A percentile compares a stretch with the other conserved stretches of the same genome.
These are phyloP conservation scores for Brachionus angularis DNA, from an alignment of 1,140 invertebrate genomes.

Conservation along the genomic window DNA sequence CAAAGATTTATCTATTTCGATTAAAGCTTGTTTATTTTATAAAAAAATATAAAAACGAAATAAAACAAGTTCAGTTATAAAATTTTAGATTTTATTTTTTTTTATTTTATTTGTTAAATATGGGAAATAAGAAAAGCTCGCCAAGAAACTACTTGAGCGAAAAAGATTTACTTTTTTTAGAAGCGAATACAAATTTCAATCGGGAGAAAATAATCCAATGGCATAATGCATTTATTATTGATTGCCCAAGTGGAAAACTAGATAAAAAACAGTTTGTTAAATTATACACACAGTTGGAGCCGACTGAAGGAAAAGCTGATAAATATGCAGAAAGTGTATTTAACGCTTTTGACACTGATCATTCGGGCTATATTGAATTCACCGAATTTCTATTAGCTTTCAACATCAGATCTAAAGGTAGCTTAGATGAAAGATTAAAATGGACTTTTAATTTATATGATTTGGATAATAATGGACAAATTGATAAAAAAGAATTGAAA, in stretches of 20 bases:
- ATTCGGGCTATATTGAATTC: constrained; percentile 43
- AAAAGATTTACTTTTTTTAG: constrained; percentile 41
- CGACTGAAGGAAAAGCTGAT: constrained; percentile 41
- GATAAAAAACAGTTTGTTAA: constrained; percentile 44
- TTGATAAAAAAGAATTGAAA: constrained; percentile 39
- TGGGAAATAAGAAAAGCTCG: constrained; percentile 40
- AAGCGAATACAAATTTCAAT: constrained; percentile 41
- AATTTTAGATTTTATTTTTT: too few relatives aligned
- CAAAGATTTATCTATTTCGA: too few relatives aligned
- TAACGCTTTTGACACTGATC: constrained; percentile 24
- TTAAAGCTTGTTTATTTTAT: too few relatives aligned
- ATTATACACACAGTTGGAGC: constrained; percentile 31
- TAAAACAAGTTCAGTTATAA: too few relatives aligned
- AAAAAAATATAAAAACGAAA: too few relatives aligned
- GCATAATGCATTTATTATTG: constrained; percentile 40
- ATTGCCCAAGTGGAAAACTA: constrained; percentile 42
- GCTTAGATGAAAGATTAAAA: constrained; percentile 27
- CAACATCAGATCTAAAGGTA: constrained; percentile 37
- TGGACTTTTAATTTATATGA: constrained; percentile 44
- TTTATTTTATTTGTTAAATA: too few relatives aligned
- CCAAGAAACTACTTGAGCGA: constrained; percentile 38
- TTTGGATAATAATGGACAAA: constrained; percentile 42
- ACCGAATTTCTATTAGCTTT: constrained; percentile 40
- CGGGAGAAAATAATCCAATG: constrained; percentile 42
- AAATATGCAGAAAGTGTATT: constrained; percentile 43